Conservation (phyloP, 2,113 vertebrate species). For the Ardeotis arabs region DNA sequence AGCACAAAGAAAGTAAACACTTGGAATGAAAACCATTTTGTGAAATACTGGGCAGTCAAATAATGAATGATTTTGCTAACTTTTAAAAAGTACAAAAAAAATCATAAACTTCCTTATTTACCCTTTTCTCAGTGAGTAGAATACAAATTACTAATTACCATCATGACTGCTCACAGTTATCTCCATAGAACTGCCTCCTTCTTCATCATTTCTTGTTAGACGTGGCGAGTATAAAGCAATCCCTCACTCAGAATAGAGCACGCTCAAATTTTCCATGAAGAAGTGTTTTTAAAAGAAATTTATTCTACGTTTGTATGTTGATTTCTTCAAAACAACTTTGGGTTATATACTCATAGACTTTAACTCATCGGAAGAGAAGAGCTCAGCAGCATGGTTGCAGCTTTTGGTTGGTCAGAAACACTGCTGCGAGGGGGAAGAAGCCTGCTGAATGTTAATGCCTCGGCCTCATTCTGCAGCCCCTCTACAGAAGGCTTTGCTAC, state of each 20-base stretch:
- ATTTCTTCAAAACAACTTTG: background rate
- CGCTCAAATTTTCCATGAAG: background rate
- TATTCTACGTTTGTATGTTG: background rate
- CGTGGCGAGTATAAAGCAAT: background rate
- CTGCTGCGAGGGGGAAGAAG: background rate
- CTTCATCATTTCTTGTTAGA: background rate
- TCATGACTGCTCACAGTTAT: background rate
- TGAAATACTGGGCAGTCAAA: background rate
- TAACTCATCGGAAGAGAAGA: background rate
- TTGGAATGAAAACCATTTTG: background rate
- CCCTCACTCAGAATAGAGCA: background rate
- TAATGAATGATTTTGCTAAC: background rate
- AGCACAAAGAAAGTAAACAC: background rate
- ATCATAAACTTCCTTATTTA: background rate
- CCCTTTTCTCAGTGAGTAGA: background rate
- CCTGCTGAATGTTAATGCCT: background rate
- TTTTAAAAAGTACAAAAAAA: background rate
- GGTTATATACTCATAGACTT: background rate
- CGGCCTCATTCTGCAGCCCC: accelerated
- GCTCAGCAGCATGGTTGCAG: background rate
- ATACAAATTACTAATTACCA: background rate
- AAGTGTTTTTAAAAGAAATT: background rate
- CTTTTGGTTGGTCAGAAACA: background rate
- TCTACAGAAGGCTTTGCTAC: background rate
- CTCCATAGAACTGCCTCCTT: background rate